Evolutionary conservation across 2,797 vertebrate species (phyloP), one percentile per base, ranked within the genome.

Genomic region (Danionella dracula): DNA sequence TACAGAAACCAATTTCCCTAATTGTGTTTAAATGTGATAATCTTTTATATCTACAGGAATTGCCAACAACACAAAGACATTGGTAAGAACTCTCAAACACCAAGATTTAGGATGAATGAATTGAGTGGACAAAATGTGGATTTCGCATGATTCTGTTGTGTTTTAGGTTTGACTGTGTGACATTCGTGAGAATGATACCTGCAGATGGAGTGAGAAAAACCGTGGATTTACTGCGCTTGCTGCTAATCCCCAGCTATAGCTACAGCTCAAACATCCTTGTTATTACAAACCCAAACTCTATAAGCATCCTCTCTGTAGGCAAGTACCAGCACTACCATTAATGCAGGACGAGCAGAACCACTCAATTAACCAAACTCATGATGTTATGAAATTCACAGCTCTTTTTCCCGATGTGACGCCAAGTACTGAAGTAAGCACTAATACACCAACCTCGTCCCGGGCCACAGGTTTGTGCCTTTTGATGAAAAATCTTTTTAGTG

Each of bases 301-400:
- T 88, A 17, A 60, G 66, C n/a, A 61, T 80, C 45, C 9, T 60
- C 19, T 84, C 88, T 60, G 70, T 77, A 5, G 84, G 86, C 87
- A 65, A 23, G 48, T 58, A 23, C 34, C 19, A 15, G 19, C 13
- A 2, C n/a, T 2, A 44, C 8, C 10, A 10, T 27, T 3, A 3
- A 27, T 27, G 23, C 3, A 27, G 3, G 3, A 3, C 23, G 3
- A 27, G n/a, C n/a, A 27, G 23, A 27, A 6, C 23, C 6, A 35
- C 7, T 35, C 8, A 15, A 0, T 5, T 46, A 35, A 44, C 35
- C 45, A 62, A 31, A 17, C 11, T 11, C 17, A 38, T 8, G 21
- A 37, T 54, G 23, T 66, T 62, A 60, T 23, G 1, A 16, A 41
- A 15, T 53, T 37, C 11, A n/a, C 11, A 61, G 63, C 20, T 29